Base-by-base conservation (phyloP, 2,113 vertebrate species). In the Cricetomys ansorgei region DNA sequence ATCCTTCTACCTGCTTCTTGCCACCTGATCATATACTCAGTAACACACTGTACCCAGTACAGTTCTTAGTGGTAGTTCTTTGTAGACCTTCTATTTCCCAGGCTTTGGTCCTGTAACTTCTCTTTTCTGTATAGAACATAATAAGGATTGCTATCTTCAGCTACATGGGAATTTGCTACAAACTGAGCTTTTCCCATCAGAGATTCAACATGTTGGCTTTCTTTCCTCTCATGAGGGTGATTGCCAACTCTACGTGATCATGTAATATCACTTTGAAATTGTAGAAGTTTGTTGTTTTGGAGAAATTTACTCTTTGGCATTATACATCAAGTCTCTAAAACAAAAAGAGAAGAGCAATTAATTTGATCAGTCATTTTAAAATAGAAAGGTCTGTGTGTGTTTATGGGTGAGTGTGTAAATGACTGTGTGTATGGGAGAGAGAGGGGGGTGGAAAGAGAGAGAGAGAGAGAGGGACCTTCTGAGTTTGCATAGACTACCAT, bases 191-290 rank as follows among this genome's bases (percentile, higher is more conserved):
- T n/a, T 12, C 0, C 43, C 37, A 79, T 29, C 5, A 50, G 19
- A 88, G 9, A 59, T 50, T 64, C 80, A 94, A 4, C 48, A 70
- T 31, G 2, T 79, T 40, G 43, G 62, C 87, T 88, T 95, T 91
- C 25, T 87, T 88, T 80, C 55, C 17, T 45, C 64, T 73, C 90
- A 65, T 90, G 29, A 73, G 5, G 67, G 0, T 17, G n/a, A 23
- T 25, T 88, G 16, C 40, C 15, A 69, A 45, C 23, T 81, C 1
- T 64, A 12, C 65, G 0, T 37, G 91, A 37, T 23, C 25, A 81
- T 1, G 16, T 70, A 57, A 57, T 57, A 37, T 59, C 27, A 72
- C 29, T n/a, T 81, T 88, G 31, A 4, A 34, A 67, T 65, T 57
- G 19, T n/a, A 4, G 7, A 81, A 92, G 19, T 19, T 64, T 45